Base-by-base conservation (phyloP, 2,888 invertebrate species). In the Cryptosula pallasiana region DNA sequence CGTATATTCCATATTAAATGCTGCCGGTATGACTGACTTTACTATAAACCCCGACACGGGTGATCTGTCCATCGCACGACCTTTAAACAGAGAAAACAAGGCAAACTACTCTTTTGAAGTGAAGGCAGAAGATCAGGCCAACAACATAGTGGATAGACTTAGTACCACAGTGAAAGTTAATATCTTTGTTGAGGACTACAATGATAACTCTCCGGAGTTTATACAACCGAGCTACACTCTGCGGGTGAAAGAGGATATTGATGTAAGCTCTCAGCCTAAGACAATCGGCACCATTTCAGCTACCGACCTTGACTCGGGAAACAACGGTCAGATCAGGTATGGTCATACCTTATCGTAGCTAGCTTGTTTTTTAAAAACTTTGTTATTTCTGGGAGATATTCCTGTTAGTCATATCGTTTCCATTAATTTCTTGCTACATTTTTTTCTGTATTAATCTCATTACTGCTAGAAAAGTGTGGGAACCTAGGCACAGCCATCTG, bases 161-260 rank as follows among this genome's bases (percentile, higher is more conserved):
- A 91, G 92, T 0, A 91, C 94, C 74, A 92, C 90, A 81, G 92
- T 95, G 0, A 92, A 91, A 35, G 89, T 95, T 55, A 88, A 92
- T 75, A 90, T 95, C 35, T 90, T 90, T 76, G 89, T 95, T 3
- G 83, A 92, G 71, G 95, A 95, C 78, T 95, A 94, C 82, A 83
- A 83, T 74, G 95, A 95, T 86, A 95, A 95, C 83, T 94, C 94
- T 83, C 95, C 95, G 0, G 94, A 95, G 84, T 95, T 95, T 85
- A 91, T 91, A 70, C 93, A 94, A 84, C 89, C 70, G 23, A 92
- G 93, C 0, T 95, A 95, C 84, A 91, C 92, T 0, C 91, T 94
- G 0, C 90, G 90, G 69, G 81, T 86, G 2, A 90, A 91, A 1
- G 98, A 98, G 85, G 94, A 97, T 84, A 16, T 70, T 54, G 25